Evolutionary conservation across 2,113 vertebrate genomes (phyloP).

Genomic region (Alces alces): DNA sequence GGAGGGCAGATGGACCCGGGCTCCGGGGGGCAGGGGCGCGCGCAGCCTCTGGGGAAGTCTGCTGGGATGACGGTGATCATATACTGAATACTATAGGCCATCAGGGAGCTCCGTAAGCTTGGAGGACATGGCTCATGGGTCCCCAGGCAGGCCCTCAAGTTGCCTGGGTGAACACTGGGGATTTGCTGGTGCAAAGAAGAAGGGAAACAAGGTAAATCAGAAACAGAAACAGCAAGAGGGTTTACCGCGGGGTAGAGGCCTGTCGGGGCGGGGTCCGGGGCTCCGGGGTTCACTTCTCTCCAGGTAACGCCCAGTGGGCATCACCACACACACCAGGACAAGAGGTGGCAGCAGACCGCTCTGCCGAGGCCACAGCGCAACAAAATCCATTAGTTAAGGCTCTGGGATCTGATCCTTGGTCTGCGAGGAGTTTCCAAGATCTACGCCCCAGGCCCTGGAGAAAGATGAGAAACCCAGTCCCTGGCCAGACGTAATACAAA

Average conservation of each 20-base stretch:
- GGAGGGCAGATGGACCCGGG: not conserved
- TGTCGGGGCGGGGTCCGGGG: rapidly evolving
- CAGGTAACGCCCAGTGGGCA: not conserved
- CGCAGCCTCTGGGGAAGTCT: not conserved
- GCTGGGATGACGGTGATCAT: constrained; percentile 4
- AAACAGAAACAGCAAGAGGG: not conserved
- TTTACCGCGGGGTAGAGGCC: not conserved
- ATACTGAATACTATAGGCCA: not conserved
- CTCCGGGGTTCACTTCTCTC: not conserved
- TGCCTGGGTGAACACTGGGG: not conserved
- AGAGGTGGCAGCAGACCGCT: not conserved
- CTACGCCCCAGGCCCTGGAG: not conserved
- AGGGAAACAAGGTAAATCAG: not conserved
- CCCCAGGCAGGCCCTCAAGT: not conserved
- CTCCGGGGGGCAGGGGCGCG: not conserved
- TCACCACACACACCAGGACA: not conserved
- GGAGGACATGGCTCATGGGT: not conserved
- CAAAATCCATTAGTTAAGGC: constrained; percentile 22
- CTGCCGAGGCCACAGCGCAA: not conserved
- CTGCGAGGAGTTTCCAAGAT: constrained; percentile 31
- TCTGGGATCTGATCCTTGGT: constrained; percentile 22
- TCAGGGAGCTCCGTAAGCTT: not conserved
- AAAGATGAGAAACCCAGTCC: constrained; percentile 27
- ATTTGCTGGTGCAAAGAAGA: not conserved
- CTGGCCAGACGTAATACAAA: constrained; percentile 10